Evolutionary conservation across 2,888 invertebrate genomes (phyloP), one percentile per base, ranked within the genome.

Genomic region (Brenthis hecate): DNA sequence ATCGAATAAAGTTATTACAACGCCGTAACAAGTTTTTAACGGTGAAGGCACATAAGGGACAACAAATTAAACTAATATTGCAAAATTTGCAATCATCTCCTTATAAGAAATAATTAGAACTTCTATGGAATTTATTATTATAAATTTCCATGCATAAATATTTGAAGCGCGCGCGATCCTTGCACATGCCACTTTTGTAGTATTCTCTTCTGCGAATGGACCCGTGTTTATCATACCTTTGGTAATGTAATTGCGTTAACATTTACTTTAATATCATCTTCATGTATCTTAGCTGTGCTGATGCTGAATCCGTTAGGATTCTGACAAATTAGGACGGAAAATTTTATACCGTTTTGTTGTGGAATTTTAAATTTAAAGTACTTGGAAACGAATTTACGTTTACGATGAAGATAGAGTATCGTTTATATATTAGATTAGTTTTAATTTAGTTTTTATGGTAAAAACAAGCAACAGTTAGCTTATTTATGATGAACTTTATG

Each of bases 211-310:
- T 61, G 55, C 43, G 36, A 47, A 47, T 62, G 64, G 61, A 32
- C 56, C 47, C 61, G 56, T 63, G 60, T 56, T 73, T 66, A 69
- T 28, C 66, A 64, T 73, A 55, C 70, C 68, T 66, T 61, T 68
- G 62, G 61, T 58, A 56, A 55, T 58, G 56, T 72, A 72, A 72
- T 72, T 72, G 63, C 66, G 53, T 68, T 64, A 43, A 65, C 57
- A 53, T 72, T 68, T 68, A 66, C 71, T 58, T 69, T 56, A 60
- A 64, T 69, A 64, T 55, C n/a, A 28, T 36, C 48, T 65, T 70
- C 28, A 70, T 64, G 64, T 56, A 48, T 53, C n/a, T 54, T 53
- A 68, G 65, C 48, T 70, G 60, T 60, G 51, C 36, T 48, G 54
- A 56, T 19, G 61, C 47, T 62, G 36, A 28, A 64, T 54, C 65